Evolutionary conservation across 2,888 invertebrate genomes (phyloP).

Genomic region (Melitaea athalia): DNA sequence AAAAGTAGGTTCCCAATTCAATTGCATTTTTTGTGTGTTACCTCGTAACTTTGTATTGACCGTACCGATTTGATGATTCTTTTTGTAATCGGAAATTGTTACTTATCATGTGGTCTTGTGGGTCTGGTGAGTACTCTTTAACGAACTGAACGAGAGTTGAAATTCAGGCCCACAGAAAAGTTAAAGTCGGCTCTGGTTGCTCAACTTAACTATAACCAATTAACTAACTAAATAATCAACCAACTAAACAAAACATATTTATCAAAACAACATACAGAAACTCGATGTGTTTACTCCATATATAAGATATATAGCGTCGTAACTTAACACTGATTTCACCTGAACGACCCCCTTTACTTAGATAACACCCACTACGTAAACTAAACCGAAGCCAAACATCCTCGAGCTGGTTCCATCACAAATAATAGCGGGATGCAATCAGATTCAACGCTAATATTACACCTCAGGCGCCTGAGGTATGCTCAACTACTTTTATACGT

Average conservation of each 20-base stretch:
- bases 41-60: too few species aligned
- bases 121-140: too few species aligned
- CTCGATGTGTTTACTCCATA: background rate
- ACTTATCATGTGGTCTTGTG: too few species aligned
- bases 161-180: too few species aligned
- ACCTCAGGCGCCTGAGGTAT: constrained; percentile 17
- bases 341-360: background rate
- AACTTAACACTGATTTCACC: background rate
- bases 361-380: constrained; percentile 4
- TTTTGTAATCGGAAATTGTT: too few species aligned
- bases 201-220: background rate
- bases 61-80: too few species aligned
- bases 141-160: too few species aligned
- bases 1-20: too few species aligned
- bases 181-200: too few species aligned
- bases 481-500: background rate
- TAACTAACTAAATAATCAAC: background rate
- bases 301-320: background rate
- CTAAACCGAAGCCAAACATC: constrained; percentile 8
- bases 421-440: constrained; percentile 28
- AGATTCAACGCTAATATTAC: constrained; percentile 27
- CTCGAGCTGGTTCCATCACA: constrained; percentile 19
- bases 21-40: too few species aligned
- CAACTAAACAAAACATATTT: background rate
- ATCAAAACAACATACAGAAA: background rate